phyloP scores from a whole-genome alignment of 1,140 invertebrate species.

The Trichonephila clavipes region DNA sequence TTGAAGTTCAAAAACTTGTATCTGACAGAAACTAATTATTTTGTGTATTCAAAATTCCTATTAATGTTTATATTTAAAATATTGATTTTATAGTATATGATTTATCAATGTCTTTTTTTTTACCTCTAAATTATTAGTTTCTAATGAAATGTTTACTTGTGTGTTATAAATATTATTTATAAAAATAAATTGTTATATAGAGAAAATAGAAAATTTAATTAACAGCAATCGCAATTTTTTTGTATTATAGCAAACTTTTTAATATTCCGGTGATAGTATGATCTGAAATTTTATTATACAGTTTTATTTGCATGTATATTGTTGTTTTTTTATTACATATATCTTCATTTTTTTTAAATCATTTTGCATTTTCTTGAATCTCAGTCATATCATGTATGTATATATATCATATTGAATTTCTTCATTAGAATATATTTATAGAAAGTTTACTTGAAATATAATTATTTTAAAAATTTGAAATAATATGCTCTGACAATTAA shows the following conservation, averaged over 20 bases:
- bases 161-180: background rate
- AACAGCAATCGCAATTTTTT: background rate
- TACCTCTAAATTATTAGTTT: too few relatives aligned
- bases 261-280: conserved; percentile 31
- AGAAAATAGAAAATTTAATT: background rate
- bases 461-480: background rate
- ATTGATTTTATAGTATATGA: background rate
- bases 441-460: background rate
- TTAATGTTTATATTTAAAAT: background rate
- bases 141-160: background rate
- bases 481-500: background rate
- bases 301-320: background rate
- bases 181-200: background rate
- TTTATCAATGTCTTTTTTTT: background rate
- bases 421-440: conserved; percentile 7
- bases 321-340: background rate
- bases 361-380: conserved; percentile 12
- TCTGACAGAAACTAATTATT: too few relatives aligned
- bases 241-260: background rate
- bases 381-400: conserved; percentile 56
- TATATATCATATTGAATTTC: conserved; percentile 8
- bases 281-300: conserved; percentile 32
- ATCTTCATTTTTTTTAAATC: background rate
- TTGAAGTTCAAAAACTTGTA: too few relatives aligned
- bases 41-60: too few relatives aligned